These are phyloP conservation scores for Cricetomys ansorgei DNA, from an alignment of 2,113 vertebrate species.

Conservation along the genomic window DNA sequence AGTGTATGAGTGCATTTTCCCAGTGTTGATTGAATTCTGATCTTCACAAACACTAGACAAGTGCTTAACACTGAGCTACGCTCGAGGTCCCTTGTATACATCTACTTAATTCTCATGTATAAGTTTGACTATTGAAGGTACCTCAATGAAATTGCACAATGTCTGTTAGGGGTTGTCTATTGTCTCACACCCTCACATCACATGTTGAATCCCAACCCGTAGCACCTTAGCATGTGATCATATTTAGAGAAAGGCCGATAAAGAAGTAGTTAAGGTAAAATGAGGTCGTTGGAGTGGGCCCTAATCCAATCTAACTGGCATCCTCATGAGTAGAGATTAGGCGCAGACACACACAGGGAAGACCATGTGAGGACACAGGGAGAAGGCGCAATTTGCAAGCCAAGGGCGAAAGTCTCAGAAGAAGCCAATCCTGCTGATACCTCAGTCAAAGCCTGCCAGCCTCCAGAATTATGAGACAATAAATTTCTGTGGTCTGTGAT, in stretches of 20 bases:
- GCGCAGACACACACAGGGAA: background rate
- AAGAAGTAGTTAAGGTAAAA: background rate
- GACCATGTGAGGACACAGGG: background rate
- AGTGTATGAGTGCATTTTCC: background rate
- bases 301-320: background rate
- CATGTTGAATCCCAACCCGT: background rate
- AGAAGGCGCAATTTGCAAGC: background rate
- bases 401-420: background rate
- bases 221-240: background rate
- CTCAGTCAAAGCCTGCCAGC: background rate
- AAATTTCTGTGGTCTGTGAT: background rate
- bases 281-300: background rate
- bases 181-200: background rate
- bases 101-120: background rate
- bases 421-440: background rate
- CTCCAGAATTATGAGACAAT: constrained; percentile 4
- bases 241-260: background rate
- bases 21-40: no score
- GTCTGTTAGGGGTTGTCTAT: background rate
- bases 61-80: background rate
- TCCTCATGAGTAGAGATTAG: constrained; percentile 31
- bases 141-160: background rate
- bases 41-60: background rate
- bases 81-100: background rate
- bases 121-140: background rate